Base-by-base conservation (phyloP, 2,797 vertebrate species). In the Macropus fuliginosus region DNA sequence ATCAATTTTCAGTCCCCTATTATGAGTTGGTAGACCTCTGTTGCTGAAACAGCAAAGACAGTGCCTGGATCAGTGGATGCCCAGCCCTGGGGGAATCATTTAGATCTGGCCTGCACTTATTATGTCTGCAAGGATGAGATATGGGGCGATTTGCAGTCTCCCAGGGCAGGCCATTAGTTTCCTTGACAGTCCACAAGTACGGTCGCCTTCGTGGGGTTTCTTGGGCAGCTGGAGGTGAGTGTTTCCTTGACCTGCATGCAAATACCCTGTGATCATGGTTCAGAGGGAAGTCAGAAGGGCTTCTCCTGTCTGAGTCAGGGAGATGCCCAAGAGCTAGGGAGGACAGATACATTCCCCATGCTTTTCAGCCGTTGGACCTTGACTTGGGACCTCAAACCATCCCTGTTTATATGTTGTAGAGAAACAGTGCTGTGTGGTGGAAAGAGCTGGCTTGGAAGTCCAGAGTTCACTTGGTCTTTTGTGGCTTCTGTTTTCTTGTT, bases 161-260 rank as follows among this genome's bases (percentile, higher is more conserved):
- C 55, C 5, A 16, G 52, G 14, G 52, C 66, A 14, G 0, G 8
- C 92, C 29, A 81, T 81, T n/a, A 56, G n/a, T 57, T 56, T 57
- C 90, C 94, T 81, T 46, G 1, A 0, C 11, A 31, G 55, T 91
- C 3, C 0, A 21, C 29, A 54, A 24, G 55, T 55, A 52, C 28
- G 18, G 29, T 0, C 0, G 18, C 0, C 27, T 5, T 11, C 0
- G 0, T 14, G 24, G 92, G 34, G 16, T 91, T 91, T 56, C 87
- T 50, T 62, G 11, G 13, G 54, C 87, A 91, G 24, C 55, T 34
- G 0, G n/a, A 50, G 46, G 21, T 52, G 55, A 56, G 8, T 28
- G 10, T 90, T 3, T 0, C 87, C 40, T 56, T 62, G 55, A 54
- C 95, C 91, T 56, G 0, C 1, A 46, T 13, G 52, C 24, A 11